Evolutionary conservation across 2,113 vertebrate species (phyloP).

Genomic region (Macroglossus sobrinus): DNA sequence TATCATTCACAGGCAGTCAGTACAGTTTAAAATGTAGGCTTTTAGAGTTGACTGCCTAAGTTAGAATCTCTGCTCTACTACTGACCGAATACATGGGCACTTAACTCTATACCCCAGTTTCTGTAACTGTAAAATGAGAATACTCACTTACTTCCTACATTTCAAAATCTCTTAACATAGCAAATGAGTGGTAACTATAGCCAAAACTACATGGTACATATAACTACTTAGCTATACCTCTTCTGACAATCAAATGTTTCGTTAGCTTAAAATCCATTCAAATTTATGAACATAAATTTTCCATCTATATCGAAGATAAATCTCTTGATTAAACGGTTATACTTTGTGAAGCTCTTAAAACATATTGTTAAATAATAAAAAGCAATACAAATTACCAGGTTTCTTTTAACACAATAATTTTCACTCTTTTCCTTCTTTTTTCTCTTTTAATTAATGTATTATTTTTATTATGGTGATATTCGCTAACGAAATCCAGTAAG

Average conservation of each 20-base stretch:
- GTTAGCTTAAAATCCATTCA: constrained; percentile 5
- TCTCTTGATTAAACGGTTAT: constrained; percentile 23
- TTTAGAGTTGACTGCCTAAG: background rate
- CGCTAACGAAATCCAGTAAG: too few relatives aligned
- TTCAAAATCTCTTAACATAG: background rate
- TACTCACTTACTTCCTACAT: background rate
- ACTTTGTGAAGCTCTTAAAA: constrained; percentile 11
- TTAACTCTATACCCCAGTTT: background rate
- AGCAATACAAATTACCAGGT: constrained; percentile 8
- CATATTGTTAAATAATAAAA: constrained; percentile 18
- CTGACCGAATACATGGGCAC: background rate
- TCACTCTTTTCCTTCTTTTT: background rate
- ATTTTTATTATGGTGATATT: too few relatives aligned
- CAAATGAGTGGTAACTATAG: background rate
- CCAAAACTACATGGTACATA: background rate
- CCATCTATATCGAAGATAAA: constrained; percentile 26
- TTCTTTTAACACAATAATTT: constrained; percentile 13
- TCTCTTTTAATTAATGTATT: too few relatives aligned
- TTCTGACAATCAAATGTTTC: constrained; percentile 29
- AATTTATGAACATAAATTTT: constrained; percentile 33
- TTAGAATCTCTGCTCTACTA: background rate
- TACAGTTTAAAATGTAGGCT: background rate
- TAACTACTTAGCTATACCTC: background rate
- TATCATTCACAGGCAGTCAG: background rate
- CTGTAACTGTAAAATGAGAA: background rate